phyloP scores from a whole-genome alignment of 2,888 invertebrate genomes.

The Pyrocoelia pectoralis region DNA sequence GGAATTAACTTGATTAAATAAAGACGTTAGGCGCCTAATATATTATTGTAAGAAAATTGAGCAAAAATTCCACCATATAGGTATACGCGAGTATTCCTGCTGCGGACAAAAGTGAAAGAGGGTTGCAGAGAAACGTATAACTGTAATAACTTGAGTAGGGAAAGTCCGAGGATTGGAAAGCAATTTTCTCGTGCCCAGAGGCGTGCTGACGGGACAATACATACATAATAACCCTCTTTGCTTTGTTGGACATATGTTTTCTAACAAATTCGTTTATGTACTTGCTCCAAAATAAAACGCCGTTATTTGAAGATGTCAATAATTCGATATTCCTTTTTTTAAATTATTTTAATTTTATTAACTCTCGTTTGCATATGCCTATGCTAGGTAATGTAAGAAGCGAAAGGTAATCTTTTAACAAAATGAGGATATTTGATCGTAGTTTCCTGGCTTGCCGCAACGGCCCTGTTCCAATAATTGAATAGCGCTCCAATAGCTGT shows the following conservation, averaged over 20 bases:
- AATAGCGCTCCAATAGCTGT: conserved; percentile 63
- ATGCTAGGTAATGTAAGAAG: background rate
- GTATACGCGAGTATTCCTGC: conserved; percentile 27
- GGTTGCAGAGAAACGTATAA: conserved; percentile 42
- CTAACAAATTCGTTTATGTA: conserved; percentile 35
- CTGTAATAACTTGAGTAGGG: conserved; percentile 45
- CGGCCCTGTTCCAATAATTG: conserved; percentile 63
- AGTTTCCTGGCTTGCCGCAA: conserved; percentile 57
- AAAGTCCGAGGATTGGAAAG: conserved; percentile 49
- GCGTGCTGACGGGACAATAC: conserved; percentile 40
- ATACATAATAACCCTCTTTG: conserved; percentile 38
- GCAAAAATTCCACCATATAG: conserved; percentile 27
- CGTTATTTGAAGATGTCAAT: conserved; percentile 20
- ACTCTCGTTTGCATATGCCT: too few relatives aligned
- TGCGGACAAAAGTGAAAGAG: conserved; percentile 35
- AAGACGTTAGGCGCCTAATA: background rate
- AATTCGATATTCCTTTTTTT: background rate
- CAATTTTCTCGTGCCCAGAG: conserved; percentile 45
- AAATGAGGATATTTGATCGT: conserved; percentile 54
- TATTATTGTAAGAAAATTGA: conserved; percentile 1
- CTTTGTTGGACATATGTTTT: conserved; percentile 37
- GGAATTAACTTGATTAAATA: background rate
- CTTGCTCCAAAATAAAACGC: conserved; percentile 23
- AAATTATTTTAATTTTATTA: background rate
- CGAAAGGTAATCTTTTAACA: conserved; percentile 39